A percentile compares a stretch with the other conserved stretches of the same genome.
phyloP scores from a whole-genome alignment of 2,113 vertebrate species.

The Carettochelys insculpta region DNA sequence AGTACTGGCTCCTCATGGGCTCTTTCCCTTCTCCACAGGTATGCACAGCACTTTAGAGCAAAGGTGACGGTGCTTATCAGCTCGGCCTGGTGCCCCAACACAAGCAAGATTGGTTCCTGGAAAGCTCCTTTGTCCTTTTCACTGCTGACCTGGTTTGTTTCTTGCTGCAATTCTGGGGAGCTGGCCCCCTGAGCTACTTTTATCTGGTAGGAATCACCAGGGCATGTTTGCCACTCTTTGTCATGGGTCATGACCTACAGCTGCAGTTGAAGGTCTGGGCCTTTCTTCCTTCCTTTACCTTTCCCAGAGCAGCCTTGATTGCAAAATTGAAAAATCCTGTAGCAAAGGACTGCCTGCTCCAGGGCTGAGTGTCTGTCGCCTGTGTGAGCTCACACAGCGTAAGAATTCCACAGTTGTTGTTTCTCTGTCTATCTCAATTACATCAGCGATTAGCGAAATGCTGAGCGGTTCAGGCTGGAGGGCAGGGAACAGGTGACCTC shows the following conservation, averaged over 20 bases:
- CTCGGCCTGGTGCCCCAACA: background rate
- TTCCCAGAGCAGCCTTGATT: conserved; percentile 2
- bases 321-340: background rate
- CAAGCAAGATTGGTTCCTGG: background rate
- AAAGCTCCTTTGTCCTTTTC: background rate
- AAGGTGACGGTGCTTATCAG: background rate
- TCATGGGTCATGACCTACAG: background rate
- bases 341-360: background rate
- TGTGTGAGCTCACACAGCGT: background rate
- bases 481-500: background rate
- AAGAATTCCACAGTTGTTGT: background rate
- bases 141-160: background rate
- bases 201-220: conserved; percentile 7
- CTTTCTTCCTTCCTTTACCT: background rate
- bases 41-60: fast-evolving
- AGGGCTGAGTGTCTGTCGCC: conserved; percentile 1
- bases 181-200: background rate
- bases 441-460: background rate
- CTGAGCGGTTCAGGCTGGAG: background rate
- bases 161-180: background rate
- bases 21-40: background rate
- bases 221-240: background rate
- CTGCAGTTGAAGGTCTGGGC: background rate
- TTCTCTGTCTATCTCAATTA: background rate
- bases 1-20: background rate